Conservation (phyloP, 2,888 invertebrate species). For the Timandra comae region DNA sequence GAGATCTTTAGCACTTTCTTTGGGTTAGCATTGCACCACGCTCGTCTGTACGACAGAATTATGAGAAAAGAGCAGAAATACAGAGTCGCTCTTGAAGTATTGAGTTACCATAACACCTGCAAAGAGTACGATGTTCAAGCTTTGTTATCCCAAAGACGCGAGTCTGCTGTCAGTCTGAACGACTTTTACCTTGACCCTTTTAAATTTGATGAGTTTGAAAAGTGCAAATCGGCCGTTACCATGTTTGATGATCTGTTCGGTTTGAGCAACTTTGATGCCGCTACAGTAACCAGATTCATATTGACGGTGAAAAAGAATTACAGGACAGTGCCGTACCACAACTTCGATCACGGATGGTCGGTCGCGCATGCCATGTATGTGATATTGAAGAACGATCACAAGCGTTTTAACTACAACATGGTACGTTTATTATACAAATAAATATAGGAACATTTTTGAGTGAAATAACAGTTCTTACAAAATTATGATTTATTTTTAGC, state of each 20-base stretch:
- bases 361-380: constrained; percentile 90
- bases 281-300: constrained; percentile 82
- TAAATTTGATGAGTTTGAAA: constrained; percentile 81
- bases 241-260: constrained; percentile 88
- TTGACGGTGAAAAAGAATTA: constrained; percentile 91
- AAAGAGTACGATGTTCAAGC: constrained; percentile 81
- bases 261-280: constrained; percentile 79
- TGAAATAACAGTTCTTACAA: too few relatives aligned
- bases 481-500: constrained; percentile 51
- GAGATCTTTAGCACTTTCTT: constrained; percentile 91
- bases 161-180: constrained; percentile 49
- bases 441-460: not conserved
- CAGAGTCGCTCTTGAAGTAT: constrained; percentile 86
- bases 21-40: constrained; percentile 89
- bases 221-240: constrained; percentile 82
- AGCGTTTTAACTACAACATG: constrained; percentile 43
- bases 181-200: constrained; percentile 85
- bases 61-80: constrained; percentile 89
- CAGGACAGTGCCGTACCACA: constrained; percentile 89
- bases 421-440: constrained; percentile 25
- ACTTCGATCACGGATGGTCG: constrained; percentile 92
- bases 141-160: constrained; percentile 28
- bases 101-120: constrained; percentile 89
- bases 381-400: constrained; percentile 75
- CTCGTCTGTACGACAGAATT: constrained; percentile 89